Conservation (phyloP, 2,797 vertebrate genomes). For the Falco peregrinus region DNA sequence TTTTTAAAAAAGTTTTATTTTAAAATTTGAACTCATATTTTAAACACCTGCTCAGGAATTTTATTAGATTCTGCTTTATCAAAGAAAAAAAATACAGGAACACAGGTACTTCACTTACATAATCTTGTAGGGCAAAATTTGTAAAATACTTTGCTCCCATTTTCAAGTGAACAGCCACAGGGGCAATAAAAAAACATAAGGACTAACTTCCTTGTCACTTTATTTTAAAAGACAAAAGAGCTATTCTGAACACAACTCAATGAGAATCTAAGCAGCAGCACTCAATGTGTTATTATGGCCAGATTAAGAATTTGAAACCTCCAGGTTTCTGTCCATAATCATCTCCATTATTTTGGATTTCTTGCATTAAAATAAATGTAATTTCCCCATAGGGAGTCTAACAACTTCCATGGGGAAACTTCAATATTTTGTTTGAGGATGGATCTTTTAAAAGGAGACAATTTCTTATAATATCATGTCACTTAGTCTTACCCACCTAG, state of each 20-base stretch:
- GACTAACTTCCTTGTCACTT: neutral
- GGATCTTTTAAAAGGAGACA: neutral
- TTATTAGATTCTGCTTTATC: neutral
- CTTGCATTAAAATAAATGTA: neutral
- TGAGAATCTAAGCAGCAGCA: neutral
- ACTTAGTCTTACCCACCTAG: neutral
- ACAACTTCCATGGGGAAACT: neutral
- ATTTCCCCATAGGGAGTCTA: neutral
- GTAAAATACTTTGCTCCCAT: neutral
- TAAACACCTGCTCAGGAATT: neutral
- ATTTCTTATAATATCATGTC: accelerated
- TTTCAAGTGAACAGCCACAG: neutral
- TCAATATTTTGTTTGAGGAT: neutral
- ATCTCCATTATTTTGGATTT: neutral
- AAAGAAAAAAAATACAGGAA: neutral
- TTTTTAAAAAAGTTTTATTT: neutral
- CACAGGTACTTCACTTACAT: neutral
- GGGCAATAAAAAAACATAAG: neutral
- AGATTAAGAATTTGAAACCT: neutral
- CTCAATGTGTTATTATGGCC: neutral
- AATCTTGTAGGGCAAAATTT: neutral
- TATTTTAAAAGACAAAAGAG: neutral
- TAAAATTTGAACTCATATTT: neutral
- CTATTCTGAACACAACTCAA: neutral
- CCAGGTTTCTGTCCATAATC: neutral